Percentiles rank a stretch among this genome's conserved stretches.
phyloP scores from a whole-genome alignment of 2,888 invertebrate species.

The Cryptophagus acutangulus region DNA sequence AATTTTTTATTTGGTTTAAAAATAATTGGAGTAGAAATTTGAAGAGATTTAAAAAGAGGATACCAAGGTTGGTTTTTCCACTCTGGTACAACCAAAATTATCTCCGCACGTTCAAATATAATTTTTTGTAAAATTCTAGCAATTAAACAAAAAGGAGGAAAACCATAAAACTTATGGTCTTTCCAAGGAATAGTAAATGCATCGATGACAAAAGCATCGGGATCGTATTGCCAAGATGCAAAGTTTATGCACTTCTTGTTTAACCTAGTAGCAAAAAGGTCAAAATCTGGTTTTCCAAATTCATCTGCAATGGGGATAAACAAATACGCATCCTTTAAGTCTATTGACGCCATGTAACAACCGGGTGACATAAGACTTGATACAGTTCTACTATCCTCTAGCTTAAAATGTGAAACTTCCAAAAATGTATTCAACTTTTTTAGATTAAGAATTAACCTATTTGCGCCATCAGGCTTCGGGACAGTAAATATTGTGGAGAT shows the following conservation, averaged over 20 bases:
- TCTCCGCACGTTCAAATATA: constrained; percentile 22
- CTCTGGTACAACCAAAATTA: constrained; percentile 28
- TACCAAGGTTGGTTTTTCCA: constrained; percentile 33
- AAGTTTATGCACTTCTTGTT: constrained; percentile 28
- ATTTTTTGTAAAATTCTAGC: constrained; percentile 31
- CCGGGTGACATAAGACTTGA: too few species aligned
- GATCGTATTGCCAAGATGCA: constrained; percentile 31
- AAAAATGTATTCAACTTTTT: too few species aligned
- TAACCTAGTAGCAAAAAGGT: too few species aligned
- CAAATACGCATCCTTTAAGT: too few species aligned
- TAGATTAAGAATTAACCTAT: too few species aligned
- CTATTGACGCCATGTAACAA: too few species aligned
- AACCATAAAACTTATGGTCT: constrained; percentile 16
- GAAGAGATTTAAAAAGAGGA: constrained; percentile 22
- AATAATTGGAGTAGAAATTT: not conserved
- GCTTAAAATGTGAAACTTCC: too few species aligned
- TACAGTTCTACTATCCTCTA: too few species aligned
- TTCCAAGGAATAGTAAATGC: constrained; percentile 30
- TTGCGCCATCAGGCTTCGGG: too few species aligned
- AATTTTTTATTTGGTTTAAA: constrained; percentile 1
- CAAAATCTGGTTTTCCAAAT: too few species aligned
- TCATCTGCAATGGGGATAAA: too few species aligned
- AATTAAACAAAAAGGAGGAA: constrained; percentile 24
- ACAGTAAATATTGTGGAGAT: too few species aligned
- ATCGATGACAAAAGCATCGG: constrained; percentile 25